A percentile compares a stretch with the other conserved stretches of the same genome.
phyloP scores from a whole-genome alignment of 2,888 invertebrate genomes.

The Pammene aurita region DNA sequence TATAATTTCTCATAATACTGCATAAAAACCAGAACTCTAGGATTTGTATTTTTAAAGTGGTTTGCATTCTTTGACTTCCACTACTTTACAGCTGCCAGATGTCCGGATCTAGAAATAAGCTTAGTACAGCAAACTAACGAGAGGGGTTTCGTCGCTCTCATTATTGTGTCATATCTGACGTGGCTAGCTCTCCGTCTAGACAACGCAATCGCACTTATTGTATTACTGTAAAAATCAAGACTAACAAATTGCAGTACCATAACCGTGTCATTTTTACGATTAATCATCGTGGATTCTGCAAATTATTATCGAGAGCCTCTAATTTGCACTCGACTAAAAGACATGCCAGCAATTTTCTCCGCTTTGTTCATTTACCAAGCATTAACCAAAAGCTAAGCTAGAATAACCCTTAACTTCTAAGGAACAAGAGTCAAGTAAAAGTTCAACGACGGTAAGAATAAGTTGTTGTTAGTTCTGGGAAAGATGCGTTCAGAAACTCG shows the following conservation, averaged over 20 bases:
- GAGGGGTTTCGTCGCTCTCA: too few relatives aligned
- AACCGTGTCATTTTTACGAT: constrained; percentile 38
- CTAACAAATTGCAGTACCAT: constrained; percentile 33
- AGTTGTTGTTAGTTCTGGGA: constrained; percentile 17
- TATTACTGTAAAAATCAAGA: constrained; percentile 36
- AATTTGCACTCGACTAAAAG: constrained; percentile 38
- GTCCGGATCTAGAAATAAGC: too few relatives aligned
- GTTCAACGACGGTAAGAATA: neutral
- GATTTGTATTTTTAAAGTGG: too few relatives aligned
- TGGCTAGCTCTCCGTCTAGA: too few relatives aligned
- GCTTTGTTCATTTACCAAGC: neutral
- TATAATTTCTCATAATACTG: too few relatives aligned
- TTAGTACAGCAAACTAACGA: too few relatives aligned
- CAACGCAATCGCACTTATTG: constrained; percentile 27
- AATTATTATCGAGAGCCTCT: constrained; percentile 38
- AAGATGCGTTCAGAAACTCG: constrained; percentile 40
- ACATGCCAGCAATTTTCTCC: constrained; percentile 35
- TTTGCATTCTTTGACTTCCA: too few relatives aligned
- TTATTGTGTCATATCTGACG: too few relatives aligned
- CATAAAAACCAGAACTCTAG: too few relatives aligned
- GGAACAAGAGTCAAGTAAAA: neutral
- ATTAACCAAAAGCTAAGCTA: neutral
- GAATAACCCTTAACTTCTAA: neutral
- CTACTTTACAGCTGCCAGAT: too few relatives aligned
- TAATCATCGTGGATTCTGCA: constrained; percentile 37